These are phyloP conservation scores for Orthosia cruda DNA, from an alignment of 2,888 invertebrate species.

Conservation along the genomic window DNA sequence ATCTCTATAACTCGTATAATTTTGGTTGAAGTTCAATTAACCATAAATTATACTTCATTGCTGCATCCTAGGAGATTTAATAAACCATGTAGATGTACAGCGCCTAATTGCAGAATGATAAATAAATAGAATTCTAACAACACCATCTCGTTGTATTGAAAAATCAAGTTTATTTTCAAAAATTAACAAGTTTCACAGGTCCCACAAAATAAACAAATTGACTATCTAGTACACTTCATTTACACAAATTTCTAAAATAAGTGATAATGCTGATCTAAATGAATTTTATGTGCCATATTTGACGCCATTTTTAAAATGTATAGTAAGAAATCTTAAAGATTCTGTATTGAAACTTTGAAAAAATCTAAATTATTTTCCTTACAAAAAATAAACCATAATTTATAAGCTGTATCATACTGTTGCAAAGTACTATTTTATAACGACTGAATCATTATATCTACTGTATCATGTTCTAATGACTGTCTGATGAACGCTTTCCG, in stretches of 20 bases:
- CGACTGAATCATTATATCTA: too few relatives aligned
- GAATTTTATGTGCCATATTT: slow-evolving; percentile 15
- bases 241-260: slow-evolving; percentile 2
- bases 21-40: slow-evolving; percentile 8
- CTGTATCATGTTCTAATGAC: too few relatives aligned
- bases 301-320: slow-evolving; percentile 3
- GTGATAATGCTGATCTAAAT: slow-evolving; percentile 11
- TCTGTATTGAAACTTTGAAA: background rate
- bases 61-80: too few relatives aligned
- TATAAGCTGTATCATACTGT: slow-evolving; percentile 9
- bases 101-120: too few relatives aligned
- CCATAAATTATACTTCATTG: background rate
- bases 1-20: slow-evolving; percentile 14
- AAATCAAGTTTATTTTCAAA: too few relatives aligned
- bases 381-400: slow-evolving; percentile 5
- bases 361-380: slow-evolving; percentile 1
- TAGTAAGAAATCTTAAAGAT: slow-evolving; percentile 4
- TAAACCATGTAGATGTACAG: too few relatives aligned
- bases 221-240: slow-evolving; percentile 2
- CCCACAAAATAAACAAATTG: background rate
- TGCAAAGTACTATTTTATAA: too few relatives aligned
- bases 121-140: too few relatives aligned
- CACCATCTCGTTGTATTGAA: too few relatives aligned
- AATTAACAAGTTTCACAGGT: background rate
- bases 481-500: too few relatives aligned